Base-by-base conservation (phyloP, 2,797 vertebrate genomes). In the Sebastes melanostomus region DNA sequence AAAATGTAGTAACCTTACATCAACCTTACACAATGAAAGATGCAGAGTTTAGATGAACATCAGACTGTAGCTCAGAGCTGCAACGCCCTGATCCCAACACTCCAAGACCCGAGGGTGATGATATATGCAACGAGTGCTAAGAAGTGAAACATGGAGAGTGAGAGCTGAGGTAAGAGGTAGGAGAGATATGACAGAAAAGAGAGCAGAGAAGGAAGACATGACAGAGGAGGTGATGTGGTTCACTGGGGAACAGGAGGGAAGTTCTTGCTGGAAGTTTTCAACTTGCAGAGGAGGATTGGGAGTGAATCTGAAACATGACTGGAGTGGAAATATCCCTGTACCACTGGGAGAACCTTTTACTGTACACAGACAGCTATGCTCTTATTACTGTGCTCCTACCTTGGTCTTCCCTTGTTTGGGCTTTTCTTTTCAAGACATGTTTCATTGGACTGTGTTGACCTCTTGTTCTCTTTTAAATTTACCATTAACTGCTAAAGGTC, bases 251-350 rank as follows among this genome's bases (percentile, higher is more conserved):
- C 38, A 60, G 8, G 1, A 74, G 24, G 38, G 52, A 52, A 6
- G 29, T 58, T 80, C 25, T 30, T 56, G 42, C 27, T 70, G 54
- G 22, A 77, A 67, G 63, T 85, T 71, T 80, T 78, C 30, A 63
- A 13, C 50, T 75, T 52, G 20, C 25, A 59, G 30, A 56, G 72
- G 58, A 38, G 12, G 20, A 30, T 2, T 36, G 8, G 24, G 63
- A 52, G 59, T 36, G 34, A 32, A 34, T 72, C n/a, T 73, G 59
- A 80, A 60, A 69, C 72, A 72, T 75, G 84, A 62, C 70, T 38
- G 54, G 63, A 83, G 69, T 66, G 24, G 66, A 84, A 80, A 84
- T 84, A 74, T 78, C 83, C 66, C 2, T 4, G 58, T 36, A 32
- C 34, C 29, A 25, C 59, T 22, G 36, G 25, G 75, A 46, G 61